phyloP scores from a whole-genome alignment of 2,888 invertebrate species.

The Trissonchulus latispiculum region DNA sequence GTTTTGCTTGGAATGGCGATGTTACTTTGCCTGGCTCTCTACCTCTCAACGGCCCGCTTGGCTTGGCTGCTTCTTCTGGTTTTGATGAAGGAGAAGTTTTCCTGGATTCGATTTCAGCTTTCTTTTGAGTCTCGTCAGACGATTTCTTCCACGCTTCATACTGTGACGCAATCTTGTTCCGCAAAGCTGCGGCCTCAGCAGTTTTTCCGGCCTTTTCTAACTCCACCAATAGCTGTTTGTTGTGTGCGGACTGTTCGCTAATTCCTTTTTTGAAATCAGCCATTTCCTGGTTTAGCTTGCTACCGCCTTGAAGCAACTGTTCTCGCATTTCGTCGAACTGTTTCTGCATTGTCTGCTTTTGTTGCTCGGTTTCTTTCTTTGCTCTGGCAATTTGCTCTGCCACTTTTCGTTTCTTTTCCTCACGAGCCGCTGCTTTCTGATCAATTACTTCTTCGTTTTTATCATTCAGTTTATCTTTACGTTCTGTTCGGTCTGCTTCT shows the following conservation, averaged over 20 bases:
- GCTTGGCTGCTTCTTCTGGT: not conserved
- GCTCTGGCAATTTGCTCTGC: not conserved
- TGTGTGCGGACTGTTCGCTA: not conserved
- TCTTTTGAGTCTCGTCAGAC: not conserved
- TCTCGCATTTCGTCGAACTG: constrained; percentile 19
- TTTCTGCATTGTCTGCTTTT: constrained; percentile 9
- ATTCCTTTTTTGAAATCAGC: constrained; percentile 18
- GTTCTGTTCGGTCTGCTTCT: too few species aligned
- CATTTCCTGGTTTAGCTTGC: constrained; percentile 12
- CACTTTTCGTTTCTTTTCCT: not conserved
- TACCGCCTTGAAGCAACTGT: not conserved
- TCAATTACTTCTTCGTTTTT: not conserved
- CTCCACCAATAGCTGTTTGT: not conserved
- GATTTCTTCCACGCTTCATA: not conserved
- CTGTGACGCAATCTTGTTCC: not conserved
- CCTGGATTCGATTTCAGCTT: constrained; percentile 5
- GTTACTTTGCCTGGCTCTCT: not conserved
- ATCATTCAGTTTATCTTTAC: not conserved
- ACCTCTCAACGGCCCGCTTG: not conserved
- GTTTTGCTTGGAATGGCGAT: not conserved
- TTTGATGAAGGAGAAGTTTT: not conserved
- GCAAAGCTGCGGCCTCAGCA: not conserved
- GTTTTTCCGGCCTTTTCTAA: not conserved
- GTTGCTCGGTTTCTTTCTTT: not conserved
- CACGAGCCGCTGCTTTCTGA: not conserved